Evolutionary conservation across 1,140 invertebrate genomes (phyloP), one percentile per base, ranked within the genome.

Genomic region (Dreissena rostriformis): DNA sequence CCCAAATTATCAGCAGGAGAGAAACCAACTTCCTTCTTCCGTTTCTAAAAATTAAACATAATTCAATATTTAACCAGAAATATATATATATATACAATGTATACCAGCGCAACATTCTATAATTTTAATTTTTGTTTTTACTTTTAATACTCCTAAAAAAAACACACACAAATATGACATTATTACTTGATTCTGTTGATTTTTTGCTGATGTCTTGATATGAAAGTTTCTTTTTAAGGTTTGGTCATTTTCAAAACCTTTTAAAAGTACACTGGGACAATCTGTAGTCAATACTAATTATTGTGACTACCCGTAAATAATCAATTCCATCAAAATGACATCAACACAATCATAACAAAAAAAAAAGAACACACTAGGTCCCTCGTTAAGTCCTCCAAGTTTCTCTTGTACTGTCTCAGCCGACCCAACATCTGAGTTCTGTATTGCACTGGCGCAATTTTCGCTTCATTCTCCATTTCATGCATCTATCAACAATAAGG

Each of bases 381-480:
- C 72, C 89, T 90, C 12, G 82, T 83, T 19, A 91, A 52, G 26
- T 89, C 82, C 15, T 92, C 92, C 7, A 93, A 65, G 55, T 92
- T 91, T 84, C 86, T 86, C 49, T 86, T 89, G 84, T 91, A 93
- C 51, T 88, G 86, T 22, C 92, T 86, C 29, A 93, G 77, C 76
- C 87, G 86, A 66, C 87, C 84, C 70, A 92, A 86, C 91, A 93
- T 92, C 53, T 92, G 88, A 71, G 88, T 88, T 26, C 93, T 76
- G 81, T 91, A 93, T 51, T 88, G 88, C 19, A 90, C 86, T 6
- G 93, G 93, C 0, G 93, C 93, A 15, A 86, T 24, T 65, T 90
- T 92, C 0, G 90, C 90, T 78, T 94, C 92, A 76, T 84, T 86
- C 85, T 94, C 92, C 89, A 94, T 90, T 66, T 93, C 93, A 76